Evolutionary conservation across 2,113 vertebrate genomes (phyloP).

Genomic region (Okapia johnstoni): DNA sequence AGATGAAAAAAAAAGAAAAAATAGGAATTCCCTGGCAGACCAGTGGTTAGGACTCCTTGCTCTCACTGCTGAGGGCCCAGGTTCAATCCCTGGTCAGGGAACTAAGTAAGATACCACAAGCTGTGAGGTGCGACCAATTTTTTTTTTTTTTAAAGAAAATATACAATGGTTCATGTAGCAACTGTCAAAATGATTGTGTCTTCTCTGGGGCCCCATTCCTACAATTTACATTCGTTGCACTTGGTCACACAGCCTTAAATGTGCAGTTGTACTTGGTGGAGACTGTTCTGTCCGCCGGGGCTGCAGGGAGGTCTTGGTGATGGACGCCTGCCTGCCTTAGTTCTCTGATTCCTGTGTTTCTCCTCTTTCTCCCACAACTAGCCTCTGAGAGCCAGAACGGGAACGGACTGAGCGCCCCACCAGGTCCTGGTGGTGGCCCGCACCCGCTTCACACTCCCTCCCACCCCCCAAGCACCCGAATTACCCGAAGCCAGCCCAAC

Average conservation of each 20-base stretch:
- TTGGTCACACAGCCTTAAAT: neutral
- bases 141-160: neutral
- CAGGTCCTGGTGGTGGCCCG: constrained; percentile 60
- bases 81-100: neutral
- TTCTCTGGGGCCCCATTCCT: neutral
- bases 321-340: neutral
- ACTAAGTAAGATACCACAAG: neutral
- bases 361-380: constrained; percentile 45
- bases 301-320: neutral
- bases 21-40: neutral
- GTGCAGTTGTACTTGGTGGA: neutral
- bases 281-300: neutral
- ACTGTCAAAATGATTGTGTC: neutral
- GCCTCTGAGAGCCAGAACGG: constrained; percentile 82
- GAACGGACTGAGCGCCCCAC: constrained; percentile 78
- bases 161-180: neutral
- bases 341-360: constrained; percentile 53
- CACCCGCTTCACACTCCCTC: constrained; percentile 64
- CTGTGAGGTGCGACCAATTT: neutral
- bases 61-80: neutral
- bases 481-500: constrained; percentile 79
- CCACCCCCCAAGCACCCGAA: constrained; percentile 77
- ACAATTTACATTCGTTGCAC: neutral
- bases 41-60: neutral
- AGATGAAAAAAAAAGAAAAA: neutral